Base-by-base conservation (phyloP, 2,888 invertebrate genomes). In the Patella depressa region DNA sequence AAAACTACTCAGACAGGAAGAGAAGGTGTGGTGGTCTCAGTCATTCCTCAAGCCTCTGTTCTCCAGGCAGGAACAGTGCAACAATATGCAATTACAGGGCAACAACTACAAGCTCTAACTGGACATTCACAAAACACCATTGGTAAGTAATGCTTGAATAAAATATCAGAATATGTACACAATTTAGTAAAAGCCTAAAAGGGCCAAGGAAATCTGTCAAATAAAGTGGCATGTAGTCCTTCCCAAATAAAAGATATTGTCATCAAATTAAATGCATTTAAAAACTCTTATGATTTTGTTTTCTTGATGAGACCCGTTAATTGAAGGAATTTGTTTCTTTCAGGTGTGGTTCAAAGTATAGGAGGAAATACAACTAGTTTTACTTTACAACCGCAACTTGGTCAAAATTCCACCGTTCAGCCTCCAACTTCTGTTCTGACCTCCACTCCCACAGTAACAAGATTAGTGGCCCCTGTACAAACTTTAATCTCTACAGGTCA, bases 31-130 rank as follows among this genome's bases (percentile, higher is more conserved):
- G 73, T 55, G 57, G 71, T 74, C 17, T 45, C 75, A 24, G 45
- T 71, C 53, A 65, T 76, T 2, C 19, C 53, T 11, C 53, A 53
- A 53, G 29, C 77, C 59, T 45, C 19, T 15, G 59, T 59, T 15
- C 57, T 59, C 14, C 73, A 71, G 24, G 73, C 73, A 34, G 54
- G 65, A 53, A 24, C n/a, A 19, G 71, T 71, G 15, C 73, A 15
- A 19, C 73, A 79, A 71, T 77, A 77, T 71, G 73, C 75, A 19
- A 71, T 78, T 53, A 75, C 78, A 14, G 75, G 73, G 54, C 79
- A 65, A 19, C 65, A 79, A 29, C 74, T 77, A 65, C 79, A 79
- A 69, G 74, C 76, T 53, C 53, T 75, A 59, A 72, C 76, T 59
- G 45, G 45, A 45, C 45, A 45, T 45, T 45, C 45, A 45, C 45